These are phyloP conservation scores for Psittacula echo DNA, from an alignment of 2,797 vertebrate genomes.

Conservation along the genomic window DNA sequence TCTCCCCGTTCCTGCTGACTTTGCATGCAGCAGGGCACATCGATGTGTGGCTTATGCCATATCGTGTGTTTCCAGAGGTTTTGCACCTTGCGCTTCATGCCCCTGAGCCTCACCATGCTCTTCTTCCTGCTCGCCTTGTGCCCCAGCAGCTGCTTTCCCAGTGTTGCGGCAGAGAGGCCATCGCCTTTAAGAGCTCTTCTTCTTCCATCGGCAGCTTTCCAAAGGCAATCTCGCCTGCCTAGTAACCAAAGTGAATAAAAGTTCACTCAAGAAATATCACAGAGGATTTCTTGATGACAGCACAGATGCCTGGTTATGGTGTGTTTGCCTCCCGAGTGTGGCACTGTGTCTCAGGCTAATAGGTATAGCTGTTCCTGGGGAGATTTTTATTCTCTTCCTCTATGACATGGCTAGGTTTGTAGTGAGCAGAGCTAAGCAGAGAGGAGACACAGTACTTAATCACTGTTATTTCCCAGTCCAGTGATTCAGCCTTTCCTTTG, in stretches of 20 bases:
- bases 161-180: rapidly evolving
- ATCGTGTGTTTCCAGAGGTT: not conserved
- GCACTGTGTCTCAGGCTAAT: conserved; percentile 8
- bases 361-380: conserved; percentile 63
- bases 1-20: not conserved
- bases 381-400: conserved; percentile 75
- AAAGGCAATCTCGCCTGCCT: not conserved
- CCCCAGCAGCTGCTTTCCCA: not conserved
- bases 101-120: not conserved
- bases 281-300: not conserved
- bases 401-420: conserved; percentile 70
- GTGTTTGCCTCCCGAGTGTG: conserved; percentile 24
- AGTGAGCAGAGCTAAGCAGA: conserved; percentile 62
- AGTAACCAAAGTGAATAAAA: not conserved
- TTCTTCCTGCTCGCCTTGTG: rapidly evolving
- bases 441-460: conserved; percentile 50
- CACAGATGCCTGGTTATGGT: conserved; percentile 16
- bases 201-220: not conserved
- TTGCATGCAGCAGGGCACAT: rapidly evolving
- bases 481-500: conserved; percentile 1
- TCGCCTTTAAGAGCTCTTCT: not conserved
- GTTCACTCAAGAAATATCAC: conserved; percentile 37
- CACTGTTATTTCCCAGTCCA: conserved; percentile 53
- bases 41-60: rapidly evolving
- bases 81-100: not conserved